Evolutionary conservation across 2,113 vertebrate genomes (phyloP), one percentile per base, ranked within the genome.

Genomic region (Arothron firmamentum): DNA sequence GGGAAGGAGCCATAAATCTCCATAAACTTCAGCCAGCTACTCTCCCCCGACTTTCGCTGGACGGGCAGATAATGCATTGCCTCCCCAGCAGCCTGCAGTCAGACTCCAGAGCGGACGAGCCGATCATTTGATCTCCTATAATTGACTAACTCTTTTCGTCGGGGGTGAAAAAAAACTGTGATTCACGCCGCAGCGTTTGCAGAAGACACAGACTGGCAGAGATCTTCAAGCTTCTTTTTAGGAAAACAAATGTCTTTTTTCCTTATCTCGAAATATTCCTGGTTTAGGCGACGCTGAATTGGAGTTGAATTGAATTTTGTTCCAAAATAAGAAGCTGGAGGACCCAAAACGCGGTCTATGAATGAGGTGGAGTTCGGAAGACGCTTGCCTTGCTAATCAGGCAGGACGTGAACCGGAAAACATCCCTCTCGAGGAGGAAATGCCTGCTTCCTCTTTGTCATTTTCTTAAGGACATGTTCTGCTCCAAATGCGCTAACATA

Each of bases 1-100:
- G 54, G 73, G 81, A 89, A 90, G 65, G 86, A 82, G 72, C 72
- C 83, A 92, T 92, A 92, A 90, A 92, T 92, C 91, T 91, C 89
- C 89, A 91, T 90, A 91, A 92, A 90, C 89, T 86, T 91, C 90
- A 89, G 70, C 77, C 23, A 66, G 79, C 56, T 52, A 48, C 77
- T 70, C 73, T 53, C 71, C 71, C 79, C 78, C 72, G 56, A 79
- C 86, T 87, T 85, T 85, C 67, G 38, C 83, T 84, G 78, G 82
- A 78, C 75, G 59, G 75, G 62, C 70, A 70, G 76, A 86, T 85
- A 82, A 88, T 73, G 71, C 83, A 67, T 81, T 76, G 86, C 61
- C 74, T 75, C 58, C 64, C 69, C 64, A 65, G 19, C 53, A 41
- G 63, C 65, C 70, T 70, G 58, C 72, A 71, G 64, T 75, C 23